A percentile compares a stretch with the other conserved stretches of the same genome.
These are phyloP conservation scores for Lutjanus argentimaculatus DNA, from an alignment of 2,797 vertebrate genomes.

Conservation along the genomic window DNA sequence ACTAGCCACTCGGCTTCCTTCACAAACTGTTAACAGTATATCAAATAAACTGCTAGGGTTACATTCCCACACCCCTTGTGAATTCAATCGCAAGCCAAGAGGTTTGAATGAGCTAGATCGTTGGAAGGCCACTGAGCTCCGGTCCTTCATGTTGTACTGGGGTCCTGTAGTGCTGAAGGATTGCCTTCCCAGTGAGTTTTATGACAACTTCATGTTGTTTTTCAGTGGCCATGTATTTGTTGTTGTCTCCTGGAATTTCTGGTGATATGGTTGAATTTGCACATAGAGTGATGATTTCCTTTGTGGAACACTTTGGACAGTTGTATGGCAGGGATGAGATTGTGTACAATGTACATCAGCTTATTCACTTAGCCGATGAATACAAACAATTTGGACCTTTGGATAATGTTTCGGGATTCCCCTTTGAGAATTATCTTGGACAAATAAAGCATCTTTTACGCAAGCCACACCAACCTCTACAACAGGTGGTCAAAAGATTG, in stretches of 20 bases:
- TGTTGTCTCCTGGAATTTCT: slow-evolving; percentile 38
- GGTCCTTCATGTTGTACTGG: slow-evolving; percentile 39
- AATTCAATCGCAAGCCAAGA: too few relatives aligned
- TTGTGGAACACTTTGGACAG: slow-evolving; percentile 47
- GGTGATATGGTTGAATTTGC: slow-evolving; percentile 38
- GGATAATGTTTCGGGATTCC: slow-evolving; percentile 37
- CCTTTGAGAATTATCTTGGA: slow-evolving; percentile 43
- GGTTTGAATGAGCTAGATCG: slow-evolving; percentile 22
- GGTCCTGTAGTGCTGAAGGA: slow-evolving; percentile 40
- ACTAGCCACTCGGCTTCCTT: too few relatives aligned
- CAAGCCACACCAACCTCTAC: slow-evolving; percentile 30
- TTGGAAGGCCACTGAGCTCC: slow-evolving; percentile 45
- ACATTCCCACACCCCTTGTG: too few relatives aligned
- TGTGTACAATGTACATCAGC: slow-evolving; percentile 45
- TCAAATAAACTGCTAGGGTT: too few relatives aligned
- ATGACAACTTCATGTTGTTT: slow-evolving; percentile 56
- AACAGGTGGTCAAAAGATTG: slow-evolving; percentile 35
- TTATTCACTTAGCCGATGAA: slow-evolving; percentile 49
- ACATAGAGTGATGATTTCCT: slow-evolving; percentile 36
- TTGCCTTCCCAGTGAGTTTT: slow-evolving; percentile 32
- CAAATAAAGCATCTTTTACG: slow-evolving; percentile 40
- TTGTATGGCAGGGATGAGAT: slow-evolving; percentile 41
- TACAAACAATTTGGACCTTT: slow-evolving; percentile 40
- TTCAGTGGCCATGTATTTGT: slow-evolving; percentile 40
- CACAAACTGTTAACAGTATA: too few relatives aligned